A percentile compares a stretch with the other conserved stretches of the same genome.
These are phyloP conservation scores for Okamejei kenojei DNA, from an alignment of 2,797 vertebrate genomes.

Conservation along the genomic window DNA sequence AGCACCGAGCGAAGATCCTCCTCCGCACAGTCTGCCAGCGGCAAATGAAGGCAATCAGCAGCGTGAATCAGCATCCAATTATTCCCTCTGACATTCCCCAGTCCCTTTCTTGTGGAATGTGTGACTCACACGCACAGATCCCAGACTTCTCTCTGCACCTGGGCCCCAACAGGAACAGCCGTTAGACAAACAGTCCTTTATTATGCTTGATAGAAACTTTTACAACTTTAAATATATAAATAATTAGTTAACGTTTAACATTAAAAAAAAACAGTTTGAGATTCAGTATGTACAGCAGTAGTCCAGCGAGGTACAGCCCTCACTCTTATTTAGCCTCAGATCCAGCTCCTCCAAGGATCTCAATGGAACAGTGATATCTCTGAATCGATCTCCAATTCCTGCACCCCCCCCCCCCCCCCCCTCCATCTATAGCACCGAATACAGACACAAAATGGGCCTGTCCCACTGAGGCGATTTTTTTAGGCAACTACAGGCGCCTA, in stretches of 20 bases:
- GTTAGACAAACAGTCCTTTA: not conserved
- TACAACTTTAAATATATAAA: slow-evolving; percentile 34
- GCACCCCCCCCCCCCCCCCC: not conserved
- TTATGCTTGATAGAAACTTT: slow-evolving; percentile 12
- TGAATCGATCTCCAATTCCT: not conserved
- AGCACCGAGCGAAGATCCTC: not conserved
- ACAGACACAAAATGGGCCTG: too few relatives aligned
- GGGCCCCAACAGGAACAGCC: not conserved
- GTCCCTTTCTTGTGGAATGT: not conserved
- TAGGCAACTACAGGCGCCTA: too few relatives aligned
- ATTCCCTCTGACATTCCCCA: slow-evolving; percentile 15
- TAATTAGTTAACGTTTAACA: slow-evolving; percentile 22
- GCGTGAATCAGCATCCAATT: not conserved
- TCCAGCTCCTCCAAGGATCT: not conserved
- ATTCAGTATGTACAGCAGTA: not conserved
- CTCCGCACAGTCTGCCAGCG: too few relatives aligned
- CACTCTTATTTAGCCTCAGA: not conserved
- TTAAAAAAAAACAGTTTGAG: not conserved
- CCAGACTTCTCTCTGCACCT: not conserved
- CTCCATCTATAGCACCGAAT: not conserved
- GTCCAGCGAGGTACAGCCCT: too few relatives aligned
- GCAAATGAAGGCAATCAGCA: too few relatives aligned
- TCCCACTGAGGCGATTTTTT: too few relatives aligned
- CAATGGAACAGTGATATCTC: not conserved
- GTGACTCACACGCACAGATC: not conserved